Conservation (phyloP, 2,888 invertebrate genomes). For the Listrodromus nycthemerus region DNA sequence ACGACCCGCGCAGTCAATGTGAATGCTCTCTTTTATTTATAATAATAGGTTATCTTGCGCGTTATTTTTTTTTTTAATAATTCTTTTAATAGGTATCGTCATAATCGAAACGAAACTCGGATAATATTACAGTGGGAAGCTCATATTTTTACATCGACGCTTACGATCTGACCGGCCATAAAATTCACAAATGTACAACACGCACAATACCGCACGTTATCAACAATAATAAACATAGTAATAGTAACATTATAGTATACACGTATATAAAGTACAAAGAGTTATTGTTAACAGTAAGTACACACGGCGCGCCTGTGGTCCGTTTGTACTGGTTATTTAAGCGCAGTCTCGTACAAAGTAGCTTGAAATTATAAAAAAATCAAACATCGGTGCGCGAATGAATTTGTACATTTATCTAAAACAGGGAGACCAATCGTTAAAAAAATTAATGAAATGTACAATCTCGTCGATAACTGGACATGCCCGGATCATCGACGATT, state of each 20-base stretch:
- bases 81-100: background rate
- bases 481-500: background rate
- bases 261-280: background rate
- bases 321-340: constrained; percentile 20
- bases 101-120: background rate
- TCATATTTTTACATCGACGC: constrained; percentile 3
- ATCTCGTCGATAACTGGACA: constrained; percentile 20
- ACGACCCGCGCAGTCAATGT: background rate
- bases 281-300: constrained; percentile 24
- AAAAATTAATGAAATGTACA: constrained; percentile 43
- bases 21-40: background rate
- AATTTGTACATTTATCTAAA: constrained; percentile 44
- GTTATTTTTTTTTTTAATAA: background rate
- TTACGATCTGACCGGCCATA: constrained; percentile 9
- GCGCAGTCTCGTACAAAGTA: constrained; percentile 53
- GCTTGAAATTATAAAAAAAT: constrained; percentile 31
- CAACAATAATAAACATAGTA: constrained; percentile 4
- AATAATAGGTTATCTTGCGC: background rate
- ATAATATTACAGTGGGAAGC: background rate
- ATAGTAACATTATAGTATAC: background rate
- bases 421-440: constrained; percentile 6
- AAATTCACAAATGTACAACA: constrained; percentile 32
- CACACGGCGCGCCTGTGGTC: constrained; percentile 39
- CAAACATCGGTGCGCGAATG: constrained; percentile 15
- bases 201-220: constrained; percentile 1